Evolutionary conservation across 1,140 invertebrate genomes (phyloP).

Genomic region (Melanaphis sacchari): DNA sequence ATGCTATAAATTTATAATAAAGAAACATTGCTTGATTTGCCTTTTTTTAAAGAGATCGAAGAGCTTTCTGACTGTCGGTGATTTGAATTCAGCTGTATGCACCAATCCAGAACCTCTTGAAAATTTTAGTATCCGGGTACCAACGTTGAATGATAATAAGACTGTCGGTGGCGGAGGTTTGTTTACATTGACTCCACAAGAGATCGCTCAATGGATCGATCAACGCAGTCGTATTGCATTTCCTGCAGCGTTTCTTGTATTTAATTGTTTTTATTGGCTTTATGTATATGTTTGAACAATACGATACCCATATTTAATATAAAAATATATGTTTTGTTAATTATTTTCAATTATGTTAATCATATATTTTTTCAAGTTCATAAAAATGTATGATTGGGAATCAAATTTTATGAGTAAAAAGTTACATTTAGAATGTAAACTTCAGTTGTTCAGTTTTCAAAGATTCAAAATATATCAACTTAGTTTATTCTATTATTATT

Average conservation of each 20-base stretch:
- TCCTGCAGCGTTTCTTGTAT: conserved; percentile 78
- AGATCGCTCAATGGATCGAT: conserved; percentile 87
- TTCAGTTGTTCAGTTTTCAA: too few relatives aligned
- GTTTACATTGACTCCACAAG: conserved; percentile 84
- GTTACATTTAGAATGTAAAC: not conserved
- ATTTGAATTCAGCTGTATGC: not conserved
- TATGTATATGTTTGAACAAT: conserved; percentile 72
- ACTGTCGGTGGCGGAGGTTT: conserved; percentile 65
- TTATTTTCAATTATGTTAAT: not conserved
- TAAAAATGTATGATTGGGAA: not conserved
- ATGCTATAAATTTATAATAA: not conserved
- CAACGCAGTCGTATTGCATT: conserved; percentile 79
- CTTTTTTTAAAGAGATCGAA: conserved; percentile 29
- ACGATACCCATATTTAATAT: not conserved
- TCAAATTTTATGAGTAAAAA: not conserved
- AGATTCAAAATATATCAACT: too few relatives aligned
- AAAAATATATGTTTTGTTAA: not conserved
- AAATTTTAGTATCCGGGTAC: conserved; percentile 36
- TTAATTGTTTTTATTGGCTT: conserved; percentile 86
- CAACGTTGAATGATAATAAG: conserved; percentile 21
- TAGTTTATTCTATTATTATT: too few relatives aligned
- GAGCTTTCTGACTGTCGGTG: not conserved
- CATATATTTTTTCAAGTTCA: not conserved
- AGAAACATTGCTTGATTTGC: not conserved
- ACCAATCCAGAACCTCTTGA: conserved; percentile 40